These are phyloP conservation scores for Acropternis orthonyx DNA, from an alignment of 2,797 vertebrate species.

Conservation along the genomic window DNA sequence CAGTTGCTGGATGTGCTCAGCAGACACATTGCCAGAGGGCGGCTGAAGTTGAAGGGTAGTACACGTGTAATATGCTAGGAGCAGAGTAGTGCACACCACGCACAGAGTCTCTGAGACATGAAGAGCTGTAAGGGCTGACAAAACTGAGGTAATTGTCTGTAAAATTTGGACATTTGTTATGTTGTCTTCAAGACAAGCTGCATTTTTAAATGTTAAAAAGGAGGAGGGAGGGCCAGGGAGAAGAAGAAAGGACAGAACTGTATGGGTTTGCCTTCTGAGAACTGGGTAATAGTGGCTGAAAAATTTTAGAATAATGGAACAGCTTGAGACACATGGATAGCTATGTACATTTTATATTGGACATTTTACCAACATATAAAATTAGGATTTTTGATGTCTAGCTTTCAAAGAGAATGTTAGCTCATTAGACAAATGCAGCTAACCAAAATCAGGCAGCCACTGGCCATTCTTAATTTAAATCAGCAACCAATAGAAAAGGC, in stretches of 20 bases:
- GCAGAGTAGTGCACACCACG: not conserved
- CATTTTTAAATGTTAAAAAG: not conserved
- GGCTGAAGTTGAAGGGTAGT: not conserved
- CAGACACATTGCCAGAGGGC: not conserved
- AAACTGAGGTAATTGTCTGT: not conserved
- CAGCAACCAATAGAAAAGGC: not conserved
- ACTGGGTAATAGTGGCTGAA: not conserved
- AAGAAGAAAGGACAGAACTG: not conserved
- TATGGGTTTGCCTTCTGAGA: not conserved
- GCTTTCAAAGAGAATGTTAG: not conserved
- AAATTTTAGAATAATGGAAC: not conserved
- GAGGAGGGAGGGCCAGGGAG: not conserved
- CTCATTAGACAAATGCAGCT: not conserved
- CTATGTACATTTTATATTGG: not conserved
- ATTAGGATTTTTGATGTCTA: not conserved
- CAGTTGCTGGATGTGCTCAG: not conserved
- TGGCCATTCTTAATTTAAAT: not conserved
- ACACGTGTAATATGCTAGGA: accelerated
- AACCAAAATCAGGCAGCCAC: not conserved
- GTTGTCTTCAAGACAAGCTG: not conserved
- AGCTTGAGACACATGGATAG: not conserved
- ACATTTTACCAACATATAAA: not conserved
- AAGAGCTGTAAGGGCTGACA: not conserved
- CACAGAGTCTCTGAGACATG: not conserved
- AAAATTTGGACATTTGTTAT: not conserved